These are phyloP conservation scores for Carapus acus DNA, from an alignment of 2,797 vertebrate species.

Conservation along the genomic window DNA sequence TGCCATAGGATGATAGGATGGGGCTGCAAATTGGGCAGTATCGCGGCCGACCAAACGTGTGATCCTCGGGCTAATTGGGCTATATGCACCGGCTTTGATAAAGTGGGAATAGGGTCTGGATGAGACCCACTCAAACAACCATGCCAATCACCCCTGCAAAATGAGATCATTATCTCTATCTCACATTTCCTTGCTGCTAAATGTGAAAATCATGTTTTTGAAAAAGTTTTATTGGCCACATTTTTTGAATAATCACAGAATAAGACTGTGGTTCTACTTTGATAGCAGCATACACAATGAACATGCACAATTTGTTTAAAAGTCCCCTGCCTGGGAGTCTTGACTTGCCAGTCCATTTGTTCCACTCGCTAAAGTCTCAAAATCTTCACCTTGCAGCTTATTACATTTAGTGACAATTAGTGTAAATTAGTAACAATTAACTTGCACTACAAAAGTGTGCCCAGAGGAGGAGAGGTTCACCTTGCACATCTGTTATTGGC, in stretches of 20 bases:
- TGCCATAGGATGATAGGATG: constrained; percentile 49
- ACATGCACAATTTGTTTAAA: no score
- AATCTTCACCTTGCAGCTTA: no score
- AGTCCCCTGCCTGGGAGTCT: neutral
- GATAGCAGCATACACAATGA: no score
- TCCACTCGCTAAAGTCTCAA: neutral
- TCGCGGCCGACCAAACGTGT: constrained; percentile 53
- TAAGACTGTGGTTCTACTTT: no score
- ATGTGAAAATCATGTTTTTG: neutral
- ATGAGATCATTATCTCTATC: neutral
- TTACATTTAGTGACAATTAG: constrained; percentile 4
- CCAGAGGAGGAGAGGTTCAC: constrained; percentile 24
- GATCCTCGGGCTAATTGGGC: constrained; percentile 55
- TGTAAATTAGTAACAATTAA: constrained; percentile 37
- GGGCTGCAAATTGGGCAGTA: constrained; percentile 57
- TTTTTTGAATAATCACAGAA: no score
- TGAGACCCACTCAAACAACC: neutral
- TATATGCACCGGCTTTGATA: constrained; percentile 41
- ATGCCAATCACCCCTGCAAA: neutral
- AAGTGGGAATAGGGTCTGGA: constrained; percentile 47
- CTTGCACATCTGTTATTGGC: constrained; percentile 30
- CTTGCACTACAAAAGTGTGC: constrained; percentile 26
- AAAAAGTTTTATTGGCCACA: neutral
- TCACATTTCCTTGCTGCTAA: neutral
- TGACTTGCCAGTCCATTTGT: constrained; percentile 2